Percentiles rank a stretch among this genome's conserved stretches.
phyloP scores from a whole-genome alignment of 2,797 vertebrate genomes.

The Protonibea diacanthus region DNA sequence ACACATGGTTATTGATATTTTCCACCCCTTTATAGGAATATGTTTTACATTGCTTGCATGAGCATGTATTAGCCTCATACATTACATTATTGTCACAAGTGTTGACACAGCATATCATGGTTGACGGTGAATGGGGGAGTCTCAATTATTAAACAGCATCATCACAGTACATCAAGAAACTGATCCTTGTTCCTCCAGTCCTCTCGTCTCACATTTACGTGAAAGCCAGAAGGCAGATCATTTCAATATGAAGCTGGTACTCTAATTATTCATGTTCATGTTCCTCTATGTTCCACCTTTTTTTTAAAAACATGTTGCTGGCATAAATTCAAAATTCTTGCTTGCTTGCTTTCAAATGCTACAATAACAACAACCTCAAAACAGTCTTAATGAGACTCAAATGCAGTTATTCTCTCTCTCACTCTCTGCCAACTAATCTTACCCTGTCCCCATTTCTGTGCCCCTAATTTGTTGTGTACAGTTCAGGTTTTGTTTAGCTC shows the following conservation, averaged over 20 bases:
- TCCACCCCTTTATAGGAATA: too few species aligned
- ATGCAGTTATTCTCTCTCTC: neutral
- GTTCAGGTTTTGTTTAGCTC: too few species aligned
- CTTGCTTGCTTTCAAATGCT: neutral
- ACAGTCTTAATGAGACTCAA: neutral
- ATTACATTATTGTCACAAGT: slow-evolving; percentile 16
- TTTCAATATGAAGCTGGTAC: neutral
- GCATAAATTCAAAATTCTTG: neutral
- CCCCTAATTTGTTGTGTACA: too few species aligned
- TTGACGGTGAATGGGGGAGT: neutral
- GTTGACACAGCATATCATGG: neutral
- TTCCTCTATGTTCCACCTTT: too few species aligned
- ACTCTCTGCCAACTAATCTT: too few species aligned
- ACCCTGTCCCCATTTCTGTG: too few species aligned
- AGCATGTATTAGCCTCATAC: too few species aligned
- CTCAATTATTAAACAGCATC: too few species aligned
- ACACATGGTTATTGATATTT: too few species aligned
- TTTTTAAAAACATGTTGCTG: too few species aligned
- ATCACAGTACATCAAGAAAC: neutral
- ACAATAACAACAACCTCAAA: neutral
- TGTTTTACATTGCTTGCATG: too few species aligned
- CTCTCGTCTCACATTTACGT: neutral
- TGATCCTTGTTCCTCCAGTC: neutral
- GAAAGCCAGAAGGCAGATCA: too few species aligned
- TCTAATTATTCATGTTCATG: slow-evolving; percentile 14